Conservation (phyloP, 1,140 invertebrate genomes). For the Pseudomyrmex pallidus region DNA sequence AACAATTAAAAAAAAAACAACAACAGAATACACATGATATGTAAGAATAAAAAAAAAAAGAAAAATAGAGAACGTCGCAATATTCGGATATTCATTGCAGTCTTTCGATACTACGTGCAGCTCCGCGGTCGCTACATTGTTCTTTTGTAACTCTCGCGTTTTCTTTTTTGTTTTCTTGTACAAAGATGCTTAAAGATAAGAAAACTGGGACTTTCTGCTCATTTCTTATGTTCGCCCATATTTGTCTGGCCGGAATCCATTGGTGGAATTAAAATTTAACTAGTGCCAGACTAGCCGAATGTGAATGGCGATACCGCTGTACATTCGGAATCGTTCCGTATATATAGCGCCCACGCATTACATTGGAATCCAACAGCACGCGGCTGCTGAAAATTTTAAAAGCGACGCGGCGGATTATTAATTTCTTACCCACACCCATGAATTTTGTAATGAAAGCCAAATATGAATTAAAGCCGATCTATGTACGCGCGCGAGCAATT, state of each 20-base stretch:
- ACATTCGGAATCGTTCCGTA: slow-evolving; percentile 29
- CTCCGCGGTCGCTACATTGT: background rate
- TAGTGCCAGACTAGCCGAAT: background rate
- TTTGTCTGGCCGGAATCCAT: slow-evolving; percentile 4
- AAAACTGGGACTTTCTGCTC: background rate
- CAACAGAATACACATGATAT: no score
- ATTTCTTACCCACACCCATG: slow-evolving; percentile 32
- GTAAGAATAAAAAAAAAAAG: no score
- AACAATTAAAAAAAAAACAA: no score
- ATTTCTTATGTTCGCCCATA: background rate
- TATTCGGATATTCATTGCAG: background rate
- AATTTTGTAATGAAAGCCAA: slow-evolving; percentile 48
- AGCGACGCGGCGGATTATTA: slow-evolving; percentile 47
- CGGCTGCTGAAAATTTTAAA: slow-evolving; percentile 42
- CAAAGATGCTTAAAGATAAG: background rate
- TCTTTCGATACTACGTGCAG: slow-evolving; percentile 12
- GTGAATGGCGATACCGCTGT: slow-evolving; percentile 12
- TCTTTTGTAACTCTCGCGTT: background rate
- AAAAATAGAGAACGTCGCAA: slow-evolving; percentile 1
- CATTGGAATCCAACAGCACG: background rate
- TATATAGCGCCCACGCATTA: background rate
- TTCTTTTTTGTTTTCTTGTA: background rate
- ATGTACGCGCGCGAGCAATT: background rate
- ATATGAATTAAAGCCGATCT: slow-evolving; percentile 41
- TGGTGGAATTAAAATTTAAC: slow-evolving; percentile 52